Evolutionary conservation across 2,888 invertebrate species (phyloP), one percentile per base, ranked within the genome.

Genomic region (Coelinius sp.): DNA sequence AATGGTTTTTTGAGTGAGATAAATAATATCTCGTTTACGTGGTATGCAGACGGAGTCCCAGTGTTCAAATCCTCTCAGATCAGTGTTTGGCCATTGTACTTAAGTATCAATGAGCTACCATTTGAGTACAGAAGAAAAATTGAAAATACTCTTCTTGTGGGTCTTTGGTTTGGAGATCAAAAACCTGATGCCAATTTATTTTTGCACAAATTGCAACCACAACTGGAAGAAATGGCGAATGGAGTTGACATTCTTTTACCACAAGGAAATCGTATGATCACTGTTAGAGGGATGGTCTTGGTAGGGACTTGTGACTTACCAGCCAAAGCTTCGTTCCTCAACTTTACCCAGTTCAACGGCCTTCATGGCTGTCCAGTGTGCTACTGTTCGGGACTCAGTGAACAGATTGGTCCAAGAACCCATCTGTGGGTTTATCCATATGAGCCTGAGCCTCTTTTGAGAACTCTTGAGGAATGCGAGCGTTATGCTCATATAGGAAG

Each of bases 41-140:
- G 75, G 75, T 77, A 77, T 44, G 77, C 78, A 25, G 78, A 79
- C 53, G 73, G 76, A 7, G 56, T 78, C 1, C 76, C 75, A 10
- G 76, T 78, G 7, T 76, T 76, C 38, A 75, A 75, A 17, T 71
- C 71, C 1, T 74, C 73, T 1, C 67, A 68, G 25, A 53, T 74
- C 38, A 70, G 72, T 49, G 63, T 70, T 59, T 77, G 74, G 74
- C 77, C 75, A 14, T 38, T 75, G 24, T 77, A 68, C 59, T 73
- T 69, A 20, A 73, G 68, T 41, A 74, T 77, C 1, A 74, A 77
- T 14, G 76, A 76, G 31, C 53, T 75, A 25, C 73, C 75, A 14
- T 73, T 73, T 46, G 53, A 67, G 14, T 41, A 74, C 38, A 46
- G 73, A 17, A 70, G 64, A 10, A 72, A 75, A 62, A 44, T 41